These are phyloP conservation scores for Actinopyga echinites DNA, from an alignment of 53 echinoderm and acorn worm species.

Conservation along the genomic window DNA sequence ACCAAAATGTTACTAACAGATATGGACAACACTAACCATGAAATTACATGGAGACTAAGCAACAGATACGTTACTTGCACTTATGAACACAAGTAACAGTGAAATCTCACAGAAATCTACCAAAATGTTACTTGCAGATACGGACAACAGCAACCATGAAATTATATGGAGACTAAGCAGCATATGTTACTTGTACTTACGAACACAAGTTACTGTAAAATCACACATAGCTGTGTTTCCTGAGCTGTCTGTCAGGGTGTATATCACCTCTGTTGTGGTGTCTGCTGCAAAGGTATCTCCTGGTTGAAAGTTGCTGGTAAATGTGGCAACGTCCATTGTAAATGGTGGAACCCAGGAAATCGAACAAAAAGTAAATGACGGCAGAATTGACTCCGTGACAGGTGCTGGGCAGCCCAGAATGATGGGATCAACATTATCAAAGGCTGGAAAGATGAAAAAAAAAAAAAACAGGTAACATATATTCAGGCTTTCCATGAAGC, in stretches of 20 bases:
- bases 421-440: not conserved
- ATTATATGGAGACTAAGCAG: not conserved
- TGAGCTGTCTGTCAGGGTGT: not conserved
- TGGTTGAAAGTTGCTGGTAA: not conserved
- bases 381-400: not conserved
- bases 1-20: no score
- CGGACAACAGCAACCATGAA: no score
- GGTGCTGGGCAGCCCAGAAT: not conserved
- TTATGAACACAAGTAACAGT: no score
- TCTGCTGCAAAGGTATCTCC: not conserved
- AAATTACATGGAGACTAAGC: no score
- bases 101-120: no score
- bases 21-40: no score
- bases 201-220: not conserved
- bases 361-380: not conserved
- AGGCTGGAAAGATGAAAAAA: not conserved
- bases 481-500: no score
- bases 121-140: no score
- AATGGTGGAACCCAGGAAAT: not conserved
- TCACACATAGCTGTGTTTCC: slow-evolving; percentile 15
- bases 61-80: no score
- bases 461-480: no score
- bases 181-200: not conserved
- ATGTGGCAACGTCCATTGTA: not conserved
- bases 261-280: not conserved